Conservation (phyloP, 2,888 invertebrate genomes). For the Scaptomyza flava region DNA sequence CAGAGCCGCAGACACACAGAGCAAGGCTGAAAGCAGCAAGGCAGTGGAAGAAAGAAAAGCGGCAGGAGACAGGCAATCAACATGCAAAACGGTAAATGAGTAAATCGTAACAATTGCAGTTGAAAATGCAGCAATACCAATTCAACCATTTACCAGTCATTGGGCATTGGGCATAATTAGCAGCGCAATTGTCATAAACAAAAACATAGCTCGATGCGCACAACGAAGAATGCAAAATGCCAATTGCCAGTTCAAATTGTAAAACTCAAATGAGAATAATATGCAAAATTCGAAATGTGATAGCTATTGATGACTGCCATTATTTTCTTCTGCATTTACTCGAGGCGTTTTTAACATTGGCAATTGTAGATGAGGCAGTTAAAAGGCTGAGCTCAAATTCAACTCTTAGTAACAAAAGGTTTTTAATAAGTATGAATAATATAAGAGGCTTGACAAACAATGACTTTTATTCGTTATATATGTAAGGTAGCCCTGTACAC, state of each 20-base stretch:
- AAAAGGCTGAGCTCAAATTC: constrained; percentile 18
- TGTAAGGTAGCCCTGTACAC: too few species aligned
- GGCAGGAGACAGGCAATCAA: not conserved
- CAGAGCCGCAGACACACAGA: not conserved
- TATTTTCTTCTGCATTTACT: constrained; percentile 13
- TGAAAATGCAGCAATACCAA: constrained; percentile 48
- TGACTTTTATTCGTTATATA: not conserved
- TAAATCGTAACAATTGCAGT: constrained; percentile 62
- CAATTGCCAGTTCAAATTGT: constrained; percentile 34
- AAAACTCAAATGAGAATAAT: constrained; percentile 10
- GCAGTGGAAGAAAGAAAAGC: not conserved
- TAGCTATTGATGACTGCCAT: constrained; percentile 40
- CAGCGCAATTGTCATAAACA: constrained; percentile 61
- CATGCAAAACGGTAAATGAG: constrained; percentile 40
- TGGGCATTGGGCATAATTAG: constrained; percentile 63
- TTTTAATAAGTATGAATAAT: not conserved
- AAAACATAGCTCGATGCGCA: constrained; percentile 22
- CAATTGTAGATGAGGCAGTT: constrained; percentile 40
- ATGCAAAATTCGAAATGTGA: constrained; percentile 30
- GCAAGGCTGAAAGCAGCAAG: not conserved
- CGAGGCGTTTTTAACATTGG: constrained; percentile 32
- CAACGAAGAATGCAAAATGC: constrained; percentile 32
- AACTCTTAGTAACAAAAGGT: not conserved
- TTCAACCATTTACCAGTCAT: constrained; percentile 41
- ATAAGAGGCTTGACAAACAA: not conserved